Evolutionary conservation across 1,140 invertebrate species (phyloP).

Genomic region (Zaprionus capensis): DNA sequence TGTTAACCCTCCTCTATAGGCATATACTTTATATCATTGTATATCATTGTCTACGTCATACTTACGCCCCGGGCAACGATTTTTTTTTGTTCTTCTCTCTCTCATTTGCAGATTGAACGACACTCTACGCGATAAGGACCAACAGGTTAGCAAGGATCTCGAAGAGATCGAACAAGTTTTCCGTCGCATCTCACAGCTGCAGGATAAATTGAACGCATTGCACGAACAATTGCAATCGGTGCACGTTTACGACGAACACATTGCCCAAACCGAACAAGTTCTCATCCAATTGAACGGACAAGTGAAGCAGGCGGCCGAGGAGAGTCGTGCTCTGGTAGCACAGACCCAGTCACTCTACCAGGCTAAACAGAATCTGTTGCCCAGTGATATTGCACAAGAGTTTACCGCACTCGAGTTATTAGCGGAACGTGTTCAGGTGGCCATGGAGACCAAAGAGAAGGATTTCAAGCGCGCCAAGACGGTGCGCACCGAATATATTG

Average conservation of each 20-base stretch:
- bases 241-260: constrained; percentile 90
- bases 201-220: constrained; percentile 87
- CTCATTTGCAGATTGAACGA: constrained; percentile 84
- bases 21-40: constrained; percentile 19
- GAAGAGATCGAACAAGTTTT: constrained; percentile 86
- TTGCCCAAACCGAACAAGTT: constrained; percentile 85
- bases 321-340: constrained; percentile 87
- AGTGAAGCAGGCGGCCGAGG: constrained; percentile 86
- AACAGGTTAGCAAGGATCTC: constrained; percentile 87
- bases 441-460: constrained; percentile 94
- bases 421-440: constrained; percentile 90
- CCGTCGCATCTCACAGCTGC: constrained; percentile 87
- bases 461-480: constrained; percentile 94
- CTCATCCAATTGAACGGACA: constrained; percentile 84
- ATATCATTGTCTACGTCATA: constrained; percentile 41
- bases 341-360: constrained; percentile 89
- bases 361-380: constrained; percentile 88
- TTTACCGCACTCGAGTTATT: constrained; percentile 91
- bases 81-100: constrained; percentile 24
- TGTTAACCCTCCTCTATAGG: constrained; percentile 17
- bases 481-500: constrained; percentile 90
- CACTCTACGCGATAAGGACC: constrained; percentile 86
- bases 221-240: constrained; percentile 87
- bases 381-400: constrained; percentile 90
- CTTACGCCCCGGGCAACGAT: constrained; percentile 72